These are phyloP conservation scores for Amphipoea lucens DNA, from an alignment of 2,888 invertebrate genomes.

Conservation along the genomic window DNA sequence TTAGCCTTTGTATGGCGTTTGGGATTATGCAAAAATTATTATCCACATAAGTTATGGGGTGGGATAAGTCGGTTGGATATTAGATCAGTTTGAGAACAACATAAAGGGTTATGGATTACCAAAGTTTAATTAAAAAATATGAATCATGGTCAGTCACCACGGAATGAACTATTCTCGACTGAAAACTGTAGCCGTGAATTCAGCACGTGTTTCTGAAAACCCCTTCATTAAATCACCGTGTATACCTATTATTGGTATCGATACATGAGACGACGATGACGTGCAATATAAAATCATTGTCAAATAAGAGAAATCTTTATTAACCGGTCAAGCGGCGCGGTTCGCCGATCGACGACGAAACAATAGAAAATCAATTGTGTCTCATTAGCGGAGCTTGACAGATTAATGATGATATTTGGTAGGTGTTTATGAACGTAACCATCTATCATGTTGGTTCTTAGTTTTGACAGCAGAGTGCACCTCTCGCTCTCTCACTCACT, in stretches of 20 bases:
- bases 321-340: too few species aligned
- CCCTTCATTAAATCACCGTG: not conserved
- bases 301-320: not conserved
- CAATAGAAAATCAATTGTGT: too few species aligned
- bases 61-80: constrained; percentile 39
- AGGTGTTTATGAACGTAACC: too few species aligned
- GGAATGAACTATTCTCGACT: not conserved
- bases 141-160: not conserved
- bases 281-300: not conserved
- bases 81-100: constrained; percentile 24
- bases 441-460: too few species aligned
- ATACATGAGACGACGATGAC: too few species aligned
- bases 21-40: constrained; percentile 66
- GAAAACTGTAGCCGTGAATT: not conserved
- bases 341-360: too few species aligned
- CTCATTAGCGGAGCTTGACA: too few species aligned
- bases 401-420: not conserved
- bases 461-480: too few species aligned
- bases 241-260: not conserved
- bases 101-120: constrained; percentile 19
- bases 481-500: too few species aligned
- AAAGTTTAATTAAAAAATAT: constrained; percentile 10
- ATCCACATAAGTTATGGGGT: constrained; percentile 29
- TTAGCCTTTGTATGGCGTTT: constrained; percentile 49
- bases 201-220: not conserved